Base-by-base conservation (phyloP, 92 coral and sea anemone species). In the Phenganax stokvisi region DNA sequence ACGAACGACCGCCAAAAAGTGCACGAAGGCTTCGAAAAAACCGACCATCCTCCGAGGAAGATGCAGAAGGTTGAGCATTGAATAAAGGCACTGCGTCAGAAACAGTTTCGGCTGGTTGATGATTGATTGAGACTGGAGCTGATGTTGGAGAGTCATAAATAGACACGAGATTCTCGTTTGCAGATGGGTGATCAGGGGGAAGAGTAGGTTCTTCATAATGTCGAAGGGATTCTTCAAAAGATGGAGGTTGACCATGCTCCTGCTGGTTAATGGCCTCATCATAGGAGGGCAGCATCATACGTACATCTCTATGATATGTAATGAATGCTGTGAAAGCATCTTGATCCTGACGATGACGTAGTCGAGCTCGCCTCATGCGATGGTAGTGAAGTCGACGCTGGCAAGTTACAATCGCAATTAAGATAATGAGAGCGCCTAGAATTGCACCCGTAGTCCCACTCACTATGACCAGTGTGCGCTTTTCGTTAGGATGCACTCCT, bases 391-490 rank as follows among this genome's bases (percentile, higher is more conserved):
- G 87, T n/a, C 92, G 91, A 60, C 97, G 89, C 20, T 92, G 91
- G 77, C 97, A 92, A 15, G 91, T 84, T 67, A 92, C 80, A 51
- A 93, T 87, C 28, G 89, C 84, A 30, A 96, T 87, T 29, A 96
- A 69, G 65, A 96, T 85, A 44, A 96, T 92, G 31, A 96, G 84
- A 51, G 97, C 97, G 6, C 97, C 99, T 2, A 96, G 85, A 9
- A 97, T 96, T 7, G 99, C 91, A 58, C 99, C 99, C 1, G 99
- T 93, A 37, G 92, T 90, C 2, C 92, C 99, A 3, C 93, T 91
- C 3, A 96, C 99, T 61, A 96, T 96, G 76, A 97, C 87, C 81
- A 96, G 88, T 63, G 96, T 93, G 85, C 89, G 90, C 61, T 92
- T 84, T 55, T 92, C 97, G 7, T 72, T 70, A 54, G 82, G 71